Conservation (phyloP, 1,140 invertebrate species). For the Drosophila tristis region DNA sequence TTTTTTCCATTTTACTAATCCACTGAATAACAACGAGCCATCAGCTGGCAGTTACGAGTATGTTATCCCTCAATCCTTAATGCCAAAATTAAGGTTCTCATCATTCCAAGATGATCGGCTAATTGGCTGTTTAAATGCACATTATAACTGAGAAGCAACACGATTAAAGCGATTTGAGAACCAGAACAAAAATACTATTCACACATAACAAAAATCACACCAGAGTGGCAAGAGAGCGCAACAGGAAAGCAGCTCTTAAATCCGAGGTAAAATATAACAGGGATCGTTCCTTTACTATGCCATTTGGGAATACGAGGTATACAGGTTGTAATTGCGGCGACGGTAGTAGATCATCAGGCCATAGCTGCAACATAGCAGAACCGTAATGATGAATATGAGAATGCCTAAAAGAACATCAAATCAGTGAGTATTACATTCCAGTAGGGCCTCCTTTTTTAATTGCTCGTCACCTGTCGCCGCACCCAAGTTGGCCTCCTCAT, state of each 20-base stretch:
- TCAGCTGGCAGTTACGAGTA: neutral
- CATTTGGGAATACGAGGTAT: constrained; percentile 72
- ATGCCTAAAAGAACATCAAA: constrained; percentile 48
- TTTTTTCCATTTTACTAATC: constrained; percentile 29
- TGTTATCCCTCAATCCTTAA: constrained; percentile 35
- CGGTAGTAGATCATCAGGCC: constrained; percentile 77
- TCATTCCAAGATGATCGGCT: constrained; percentile 22
- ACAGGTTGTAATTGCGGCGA: constrained; percentile 67
- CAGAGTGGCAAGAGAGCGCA: constrained; percentile 23
- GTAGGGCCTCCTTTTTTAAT: neutral
- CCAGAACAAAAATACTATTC: constrained; percentile 6
- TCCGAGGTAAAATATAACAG: constrained; percentile 3
- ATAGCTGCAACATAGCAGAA: constrained; percentile 64
- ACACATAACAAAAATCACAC: constrained; percentile 7
- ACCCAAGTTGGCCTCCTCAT: constrained; percentile 80
- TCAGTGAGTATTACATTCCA: neutral
- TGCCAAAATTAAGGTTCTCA: constrained; percentile 22
- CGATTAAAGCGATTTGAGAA: neutral
- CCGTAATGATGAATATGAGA: constrained; percentile 66
- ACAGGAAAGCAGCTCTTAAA: neutral
- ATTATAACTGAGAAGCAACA: constrained; percentile 8
- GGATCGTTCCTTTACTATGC: constrained; percentile 42
- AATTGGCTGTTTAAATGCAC: constrained; percentile 28
- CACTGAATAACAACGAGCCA: constrained; percentile 48
- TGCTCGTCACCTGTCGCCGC: constrained; percentile 67